Base-by-base conservation (phyloP, 1,140 invertebrate genomes). In the Brachionus calyciflorus region DNA sequence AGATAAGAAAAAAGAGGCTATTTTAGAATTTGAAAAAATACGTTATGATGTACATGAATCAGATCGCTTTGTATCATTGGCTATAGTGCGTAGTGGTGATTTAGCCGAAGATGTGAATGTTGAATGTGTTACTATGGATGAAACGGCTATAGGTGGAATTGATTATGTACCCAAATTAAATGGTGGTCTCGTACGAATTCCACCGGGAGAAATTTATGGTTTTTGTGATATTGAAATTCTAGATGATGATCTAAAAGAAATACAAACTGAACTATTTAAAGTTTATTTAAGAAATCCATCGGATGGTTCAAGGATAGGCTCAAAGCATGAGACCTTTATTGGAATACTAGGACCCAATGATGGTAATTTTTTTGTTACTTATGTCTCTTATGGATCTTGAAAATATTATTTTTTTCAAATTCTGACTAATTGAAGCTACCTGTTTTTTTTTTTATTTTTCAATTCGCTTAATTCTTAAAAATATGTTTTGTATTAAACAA, bases 1-100 rank as follows among this genome's bases (percentile, higher is more conserved):
- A 53, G 80, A 80, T 63, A 46, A 78, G 30, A 78, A 80, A 55
- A 79, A 80, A 84, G 83, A 82, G 40, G 81, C 84, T 21, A 78
- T 70, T 30, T 80, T 84, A 79, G 78, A 81, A 24, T 84, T 85
- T 81, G 77, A 77, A 24, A 78, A 78, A 33, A 77, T 79, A 3
- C 76, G 76, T 14, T 82, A 81, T 69, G 60, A 57, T 3, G 80
- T 84, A 17, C 80, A 81, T 77, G 84, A 85, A 75, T 79, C 78
- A 9, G 80, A 79, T 30, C 76, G 78, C 14, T 73, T 78, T n/a
- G 46, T 84, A 6, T 79, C 80, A 40, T 79, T 83, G 14, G 77
- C 82, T 3, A 77, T 85, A 2, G 76, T 81, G 5, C 75, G 84
- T 10, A 33, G 10, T 51, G 69, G 69, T 37, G 69, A 73, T 33